These are phyloP conservation scores for Meleagris gallopavo DNA, from an alignment of 2,113 vertebrate genomes.

Conservation along the genomic window DNA sequence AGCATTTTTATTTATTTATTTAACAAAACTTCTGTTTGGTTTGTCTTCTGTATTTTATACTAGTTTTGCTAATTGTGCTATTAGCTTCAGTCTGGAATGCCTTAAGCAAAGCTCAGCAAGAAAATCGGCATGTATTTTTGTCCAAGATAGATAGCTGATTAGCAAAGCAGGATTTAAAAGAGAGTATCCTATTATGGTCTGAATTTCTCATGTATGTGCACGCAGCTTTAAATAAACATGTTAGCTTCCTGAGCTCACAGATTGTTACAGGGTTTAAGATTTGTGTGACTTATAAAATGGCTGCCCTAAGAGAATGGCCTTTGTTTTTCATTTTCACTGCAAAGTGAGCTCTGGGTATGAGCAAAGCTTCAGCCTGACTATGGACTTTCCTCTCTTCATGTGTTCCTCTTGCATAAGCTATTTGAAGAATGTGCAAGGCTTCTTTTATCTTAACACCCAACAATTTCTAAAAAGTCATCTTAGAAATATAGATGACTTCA, in stretches of 20 bases:
- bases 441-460: not conserved
- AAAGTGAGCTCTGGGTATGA: not conserved
- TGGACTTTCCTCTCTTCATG: not conserved
- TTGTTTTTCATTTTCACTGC: not conserved
- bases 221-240: not conserved
- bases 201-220: not conserved
- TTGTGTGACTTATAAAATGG: not conserved
- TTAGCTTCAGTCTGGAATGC: conserved; percentile 20
- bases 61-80: not conserved
- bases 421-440: not conserved
- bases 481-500: not conserved
- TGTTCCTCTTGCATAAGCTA: not conserved
- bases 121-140: not conserved
- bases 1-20: not conserved
- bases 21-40: not conserved
- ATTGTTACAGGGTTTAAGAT: not conserved
- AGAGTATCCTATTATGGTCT: not conserved
- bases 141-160: not conserved
- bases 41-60: not conserved
- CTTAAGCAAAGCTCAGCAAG: not conserved
- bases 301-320: not conserved
- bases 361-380: not conserved
- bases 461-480: not conserved
- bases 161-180: not conserved
- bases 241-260: not conserved